A percentile compares a stretch with the other conserved stretches of the same genome.
phyloP scores from a whole-genome alignment of 2,113 vertebrate species.

The Plectropomus leopardus region DNA sequence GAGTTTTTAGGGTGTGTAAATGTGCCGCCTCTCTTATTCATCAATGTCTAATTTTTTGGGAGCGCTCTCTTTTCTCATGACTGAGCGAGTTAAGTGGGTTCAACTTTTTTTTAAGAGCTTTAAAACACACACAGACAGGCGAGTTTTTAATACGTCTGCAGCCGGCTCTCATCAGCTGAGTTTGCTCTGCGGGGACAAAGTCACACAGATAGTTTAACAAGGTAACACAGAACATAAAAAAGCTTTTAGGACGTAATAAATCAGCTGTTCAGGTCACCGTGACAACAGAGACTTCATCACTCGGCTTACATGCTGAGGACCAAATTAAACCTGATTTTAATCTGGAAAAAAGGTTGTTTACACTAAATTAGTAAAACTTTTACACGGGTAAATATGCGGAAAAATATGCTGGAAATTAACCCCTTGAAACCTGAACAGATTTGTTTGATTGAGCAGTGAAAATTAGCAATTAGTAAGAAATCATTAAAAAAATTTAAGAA shows the following conservation, averaged over 20 bases:
- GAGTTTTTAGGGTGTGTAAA: constrained; percentile 14
- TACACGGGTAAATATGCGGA: too few species aligned
- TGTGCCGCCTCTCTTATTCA: constrained; percentile 22
- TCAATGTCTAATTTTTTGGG: constrained; percentile 11
- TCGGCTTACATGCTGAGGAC: not conserved
- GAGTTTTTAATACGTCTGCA: not conserved
- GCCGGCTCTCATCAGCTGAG: not conserved
- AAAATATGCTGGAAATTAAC: too few species aligned
- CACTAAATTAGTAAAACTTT: not conserved
- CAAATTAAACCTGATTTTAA: not conserved
- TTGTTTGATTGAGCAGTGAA: too few species aligned
- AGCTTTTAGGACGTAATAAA: not conserved
- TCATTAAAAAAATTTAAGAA: too few species aligned
- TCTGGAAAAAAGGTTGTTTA: not conserved
- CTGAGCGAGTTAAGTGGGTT: not conserved
- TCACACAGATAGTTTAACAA: constrained; percentile 11
- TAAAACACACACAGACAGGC: not conserved
- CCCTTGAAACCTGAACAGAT: too few species aligned
- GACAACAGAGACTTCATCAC: not conserved
- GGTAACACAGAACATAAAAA: constrained; percentile 17
- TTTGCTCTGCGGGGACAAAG: constrained; percentile 2
- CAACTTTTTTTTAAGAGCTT: constrained; percentile 19
- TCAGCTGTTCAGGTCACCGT: not conserved
- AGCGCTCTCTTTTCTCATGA: not conserved
- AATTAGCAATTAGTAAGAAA: too few species aligned